These are phyloP conservation scores for Camelus dromedarius DNA, from an alignment of 2,113 vertebrate genomes.

Conservation along the genomic window DNA sequence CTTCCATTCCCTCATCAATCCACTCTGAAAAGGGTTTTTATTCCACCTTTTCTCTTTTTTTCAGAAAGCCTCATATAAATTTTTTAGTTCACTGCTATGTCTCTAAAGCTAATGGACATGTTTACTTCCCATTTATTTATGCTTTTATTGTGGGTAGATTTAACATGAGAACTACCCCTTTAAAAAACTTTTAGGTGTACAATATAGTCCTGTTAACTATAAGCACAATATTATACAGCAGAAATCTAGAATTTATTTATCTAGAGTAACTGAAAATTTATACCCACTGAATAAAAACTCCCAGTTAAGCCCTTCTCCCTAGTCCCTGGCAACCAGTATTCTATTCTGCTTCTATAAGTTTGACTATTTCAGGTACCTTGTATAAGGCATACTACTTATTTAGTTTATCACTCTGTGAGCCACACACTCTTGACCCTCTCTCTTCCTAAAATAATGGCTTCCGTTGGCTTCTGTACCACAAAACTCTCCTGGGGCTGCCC, in stretches of 20 bases:
- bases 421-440: not conserved
- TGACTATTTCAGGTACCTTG: not conserved
- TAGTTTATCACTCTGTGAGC: not conserved
- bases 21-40: not conserved
- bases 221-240: not conserved
- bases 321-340: not conserved
- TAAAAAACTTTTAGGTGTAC: not conserved
- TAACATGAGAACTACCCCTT: not conserved
- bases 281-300: not conserved
- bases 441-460: not conserved
- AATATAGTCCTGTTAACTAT: not conserved
- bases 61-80: not conserved
- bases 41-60: not conserved
- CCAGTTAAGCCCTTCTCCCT: not conserved
- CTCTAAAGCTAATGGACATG: not conserved
- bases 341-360: not conserved
- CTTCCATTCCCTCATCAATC: not conserved
- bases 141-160: not conserved
- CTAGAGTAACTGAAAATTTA: not conserved
- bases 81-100: not conserved
- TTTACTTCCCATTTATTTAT: not conserved
- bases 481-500: not conserved
- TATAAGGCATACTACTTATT: not conserved
- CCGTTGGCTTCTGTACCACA: not conserved
- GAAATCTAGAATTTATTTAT: not conserved